Conservation (phyloP, 1,140 invertebrate genomes). For the Drosophila kanapiae region DNA sequence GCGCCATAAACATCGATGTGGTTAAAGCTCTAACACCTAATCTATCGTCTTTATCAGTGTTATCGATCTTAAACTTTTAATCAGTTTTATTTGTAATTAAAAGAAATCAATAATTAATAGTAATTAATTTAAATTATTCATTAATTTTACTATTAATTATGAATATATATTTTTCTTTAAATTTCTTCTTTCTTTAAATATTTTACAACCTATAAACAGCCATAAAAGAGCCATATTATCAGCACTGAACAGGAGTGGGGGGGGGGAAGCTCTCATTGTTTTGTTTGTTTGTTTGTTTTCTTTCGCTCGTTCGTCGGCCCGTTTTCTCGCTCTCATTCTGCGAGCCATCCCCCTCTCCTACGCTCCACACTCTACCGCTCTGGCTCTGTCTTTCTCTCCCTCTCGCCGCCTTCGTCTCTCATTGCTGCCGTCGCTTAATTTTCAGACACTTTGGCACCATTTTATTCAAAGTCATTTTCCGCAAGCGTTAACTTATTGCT, state of each 20-base stretch:
- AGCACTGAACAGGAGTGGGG: conserved; percentile 1
- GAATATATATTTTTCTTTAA: not conserved
- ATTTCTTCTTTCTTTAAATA: not conserved
- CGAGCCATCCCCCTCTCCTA: not conserved
- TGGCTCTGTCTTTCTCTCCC: not conserved
- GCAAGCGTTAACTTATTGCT: conserved; percentile 63
- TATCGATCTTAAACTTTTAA: too few species aligned
- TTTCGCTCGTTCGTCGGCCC: conserved; percentile 37
- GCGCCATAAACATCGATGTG: too few species aligned
- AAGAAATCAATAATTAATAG: too few species aligned
- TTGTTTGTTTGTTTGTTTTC: conserved; percentile 59
- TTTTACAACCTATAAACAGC: not conserved
- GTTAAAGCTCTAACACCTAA: too few species aligned
- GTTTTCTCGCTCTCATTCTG: conserved; percentile 22
- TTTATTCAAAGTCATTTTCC: conserved; percentile 72
- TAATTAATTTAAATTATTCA: too few species aligned
- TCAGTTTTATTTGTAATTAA: too few species aligned
- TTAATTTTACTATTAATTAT: not conserved
- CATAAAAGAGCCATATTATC: not conserved
- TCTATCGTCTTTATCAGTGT: too few species aligned
- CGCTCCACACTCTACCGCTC: not conserved
- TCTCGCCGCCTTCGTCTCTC: not conserved
- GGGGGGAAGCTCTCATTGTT: conserved; percentile 45
- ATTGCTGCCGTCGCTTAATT: conserved; percentile 52
- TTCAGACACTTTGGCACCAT: conserved; percentile 77